These are phyloP conservation scores for Nesogale talazaci DNA, from an alignment of 2,113 vertebrate genomes.

Conservation along the genomic window DNA sequence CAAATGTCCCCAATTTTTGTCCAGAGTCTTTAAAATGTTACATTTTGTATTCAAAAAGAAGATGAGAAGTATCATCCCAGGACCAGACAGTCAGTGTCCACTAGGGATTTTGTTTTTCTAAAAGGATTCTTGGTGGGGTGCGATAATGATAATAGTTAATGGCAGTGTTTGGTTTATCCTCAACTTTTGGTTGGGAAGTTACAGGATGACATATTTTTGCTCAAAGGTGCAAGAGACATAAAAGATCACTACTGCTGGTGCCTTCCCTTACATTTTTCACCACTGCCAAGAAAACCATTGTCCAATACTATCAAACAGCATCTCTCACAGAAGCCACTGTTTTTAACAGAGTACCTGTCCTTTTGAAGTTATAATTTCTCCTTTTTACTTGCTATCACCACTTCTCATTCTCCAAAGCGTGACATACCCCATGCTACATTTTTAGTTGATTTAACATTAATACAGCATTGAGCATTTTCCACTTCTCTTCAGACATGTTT, in stretches of 20 bases:
- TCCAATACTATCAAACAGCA: neutral
- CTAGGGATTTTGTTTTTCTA: neutral
- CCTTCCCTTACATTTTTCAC: neutral
- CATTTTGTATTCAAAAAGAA: neutral
- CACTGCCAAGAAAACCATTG: neutral
- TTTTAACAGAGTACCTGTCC: neutral
- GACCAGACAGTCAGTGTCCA: neutral
- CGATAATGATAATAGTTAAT: neutral
- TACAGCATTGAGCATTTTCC: slow-evolving; percentile 4
- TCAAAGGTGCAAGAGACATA: neutral
- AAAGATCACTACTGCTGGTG: neutral
- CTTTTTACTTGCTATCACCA: neutral
- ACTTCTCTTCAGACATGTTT: neutral
- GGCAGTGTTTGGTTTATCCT: neutral
- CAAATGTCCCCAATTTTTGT: slow-evolving; percentile 22
- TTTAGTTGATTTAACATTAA: slow-evolving; percentile 21
- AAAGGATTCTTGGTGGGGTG: neutral
- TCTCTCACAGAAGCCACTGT: neutral
- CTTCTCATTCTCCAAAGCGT: neutral
- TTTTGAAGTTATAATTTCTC: neutral
- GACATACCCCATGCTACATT: neutral
- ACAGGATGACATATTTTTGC: neutral
- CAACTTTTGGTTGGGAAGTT: slow-evolving; percentile 18
- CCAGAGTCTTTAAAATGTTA: slow-evolving; percentile 39
- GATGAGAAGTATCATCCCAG: neutral